Percentiles rank a stretch among this genome's conserved stretches.
phyloP scores from a whole-genome alignment of 2,888 invertebrate genomes.

The Agrilus biguttatus region DNA sequence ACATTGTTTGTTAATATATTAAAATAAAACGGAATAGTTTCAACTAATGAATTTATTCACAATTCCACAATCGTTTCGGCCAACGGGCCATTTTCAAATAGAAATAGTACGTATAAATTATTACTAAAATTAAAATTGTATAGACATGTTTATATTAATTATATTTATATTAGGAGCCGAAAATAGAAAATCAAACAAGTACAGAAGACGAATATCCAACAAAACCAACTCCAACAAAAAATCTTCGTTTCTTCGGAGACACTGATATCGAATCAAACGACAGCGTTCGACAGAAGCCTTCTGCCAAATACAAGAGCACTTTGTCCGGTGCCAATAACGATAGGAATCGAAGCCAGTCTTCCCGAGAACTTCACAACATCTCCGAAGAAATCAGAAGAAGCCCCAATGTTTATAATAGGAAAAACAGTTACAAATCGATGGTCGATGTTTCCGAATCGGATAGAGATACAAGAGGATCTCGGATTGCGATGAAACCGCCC shows the following conservation, averaged over 20 bases:
- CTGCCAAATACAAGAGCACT: constrained; percentile 15
- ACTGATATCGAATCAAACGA: constrained; percentile 64
- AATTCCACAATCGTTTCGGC: too few relatives aligned
- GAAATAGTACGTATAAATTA: too few relatives aligned
- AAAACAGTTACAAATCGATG: constrained; percentile 23
- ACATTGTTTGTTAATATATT: too few relatives aligned
- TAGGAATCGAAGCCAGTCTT: constrained; percentile 23
- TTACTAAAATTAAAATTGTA: too few relatives aligned
- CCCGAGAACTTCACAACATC: constrained; percentile 42
- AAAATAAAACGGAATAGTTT: too few relatives aligned
- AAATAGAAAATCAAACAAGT: constrained; percentile 31
- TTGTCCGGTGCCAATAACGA: constrained; percentile 9
- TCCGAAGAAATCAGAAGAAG: constrained; percentile 29
- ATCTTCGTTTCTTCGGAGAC: constrained; percentile 71
- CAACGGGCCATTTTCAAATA: too few relatives aligned
- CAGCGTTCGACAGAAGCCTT: constrained; percentile 26
- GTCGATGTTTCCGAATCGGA: constrained; percentile 23
- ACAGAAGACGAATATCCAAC: constrained; percentile 39
- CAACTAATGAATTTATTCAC: too few relatives aligned
- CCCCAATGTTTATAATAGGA: constrained; percentile 20
- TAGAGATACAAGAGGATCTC: constrained; percentile 20
- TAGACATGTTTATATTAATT: too few relatives aligned
- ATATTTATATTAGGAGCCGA: constrained; percentile 11
- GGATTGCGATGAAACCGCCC: constrained; percentile 26
- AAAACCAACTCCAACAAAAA: constrained; percentile 44